phyloP scores from a whole-genome alignment of 2,113 vertebrate genomes.

The Pteropus alecto region DNA sequence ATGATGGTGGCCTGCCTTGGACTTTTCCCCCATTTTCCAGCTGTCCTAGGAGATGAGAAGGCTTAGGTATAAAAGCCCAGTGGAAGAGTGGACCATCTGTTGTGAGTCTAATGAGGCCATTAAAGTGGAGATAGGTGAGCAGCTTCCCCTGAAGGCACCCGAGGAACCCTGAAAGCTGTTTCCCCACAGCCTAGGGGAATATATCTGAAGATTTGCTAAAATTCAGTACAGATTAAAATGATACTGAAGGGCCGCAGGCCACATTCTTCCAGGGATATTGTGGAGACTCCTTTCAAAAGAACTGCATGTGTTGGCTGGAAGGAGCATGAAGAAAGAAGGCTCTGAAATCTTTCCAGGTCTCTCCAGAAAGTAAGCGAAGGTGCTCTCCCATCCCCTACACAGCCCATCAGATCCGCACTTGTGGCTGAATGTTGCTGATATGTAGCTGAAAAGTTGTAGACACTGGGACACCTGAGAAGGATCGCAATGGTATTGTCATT shows the following conservation, averaged over 20 bases:
- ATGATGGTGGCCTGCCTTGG: neutral
- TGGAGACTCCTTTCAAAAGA: neutral
- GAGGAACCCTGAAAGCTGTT: conserved; percentile 63
- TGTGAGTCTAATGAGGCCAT: conserved; percentile 30
- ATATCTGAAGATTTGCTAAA: conserved; percentile 65
- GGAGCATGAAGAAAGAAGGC: neutral
- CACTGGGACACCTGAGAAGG: neutral
- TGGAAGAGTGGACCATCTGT: neutral
- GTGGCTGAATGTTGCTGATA: neutral
- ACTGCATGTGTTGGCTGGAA: neutral
- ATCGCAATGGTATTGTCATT: conserved; percentile 68
- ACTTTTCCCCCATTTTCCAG: neutral
- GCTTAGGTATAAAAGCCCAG: neutral
- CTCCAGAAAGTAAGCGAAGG: neutral
- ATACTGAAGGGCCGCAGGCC: conserved; percentile 31
- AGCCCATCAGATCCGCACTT: fast-evolving
- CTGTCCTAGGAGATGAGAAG: neutral
- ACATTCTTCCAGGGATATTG: neutral
- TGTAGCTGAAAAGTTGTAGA: neutral
- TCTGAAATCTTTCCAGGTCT: neutral
- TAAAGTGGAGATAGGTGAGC: conserved; percentile 14
- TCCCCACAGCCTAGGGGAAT: conserved; percentile 48
- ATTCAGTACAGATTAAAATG: conserved; percentile 65
- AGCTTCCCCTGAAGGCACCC: conserved; percentile 1
- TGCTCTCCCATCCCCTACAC: fast-evolving